These are phyloP conservation scores for Cecidostiba fungosa DNA, from an alignment of 2,888 invertebrate genomes.

Conservation along the genomic window DNA sequence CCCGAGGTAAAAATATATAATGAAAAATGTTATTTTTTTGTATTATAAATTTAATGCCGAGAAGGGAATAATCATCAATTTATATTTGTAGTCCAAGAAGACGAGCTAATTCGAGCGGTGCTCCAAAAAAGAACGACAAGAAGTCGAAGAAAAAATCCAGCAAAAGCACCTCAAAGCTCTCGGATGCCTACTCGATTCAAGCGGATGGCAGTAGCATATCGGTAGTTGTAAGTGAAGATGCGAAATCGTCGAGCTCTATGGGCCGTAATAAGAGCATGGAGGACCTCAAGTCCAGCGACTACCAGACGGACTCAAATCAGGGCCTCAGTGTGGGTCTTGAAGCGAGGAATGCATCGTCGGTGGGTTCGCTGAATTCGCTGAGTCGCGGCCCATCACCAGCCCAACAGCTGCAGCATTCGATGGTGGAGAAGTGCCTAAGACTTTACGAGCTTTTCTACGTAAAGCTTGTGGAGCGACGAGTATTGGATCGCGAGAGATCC, in stretches of 20 bases:
- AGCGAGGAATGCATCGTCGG: constrained; percentile 55
- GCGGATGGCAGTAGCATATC: constrained; percentile 72
- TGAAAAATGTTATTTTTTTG: neutral
- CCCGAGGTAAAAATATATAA: constrained; percentile 65
- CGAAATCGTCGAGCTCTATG: constrained; percentile 65
- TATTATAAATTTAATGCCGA: too few species aligned
- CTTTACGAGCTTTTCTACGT: constrained; percentile 83
- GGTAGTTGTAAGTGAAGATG: constrained; percentile 73
- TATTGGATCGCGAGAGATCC: constrained; percentile 73
- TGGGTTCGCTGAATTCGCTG: constrained; percentile 65
- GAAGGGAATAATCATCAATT: neutral
- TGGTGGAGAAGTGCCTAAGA: constrained; percentile 83
- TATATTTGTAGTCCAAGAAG: constrained; percentile 72
- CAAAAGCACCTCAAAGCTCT: constrained; percentile 76
- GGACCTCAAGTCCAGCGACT: constrained; percentile 71
- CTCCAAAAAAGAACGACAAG: constrained; percentile 81
- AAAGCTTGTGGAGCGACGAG: constrained; percentile 74
- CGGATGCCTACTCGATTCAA: constrained; percentile 71
- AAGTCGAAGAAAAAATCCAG: constrained; percentile 82
- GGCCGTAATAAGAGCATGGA: constrained; percentile 76
- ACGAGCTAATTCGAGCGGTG: constrained; percentile 78
- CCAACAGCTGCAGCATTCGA: constrained; percentile 79
- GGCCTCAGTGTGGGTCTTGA: constrained; percentile 57
- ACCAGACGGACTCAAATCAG: constrained; percentile 51
- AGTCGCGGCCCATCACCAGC: constrained; percentile 75